Conservation (phyloP, 2,113 vertebrate species). For the Hippocampus mohnikei region DNA sequence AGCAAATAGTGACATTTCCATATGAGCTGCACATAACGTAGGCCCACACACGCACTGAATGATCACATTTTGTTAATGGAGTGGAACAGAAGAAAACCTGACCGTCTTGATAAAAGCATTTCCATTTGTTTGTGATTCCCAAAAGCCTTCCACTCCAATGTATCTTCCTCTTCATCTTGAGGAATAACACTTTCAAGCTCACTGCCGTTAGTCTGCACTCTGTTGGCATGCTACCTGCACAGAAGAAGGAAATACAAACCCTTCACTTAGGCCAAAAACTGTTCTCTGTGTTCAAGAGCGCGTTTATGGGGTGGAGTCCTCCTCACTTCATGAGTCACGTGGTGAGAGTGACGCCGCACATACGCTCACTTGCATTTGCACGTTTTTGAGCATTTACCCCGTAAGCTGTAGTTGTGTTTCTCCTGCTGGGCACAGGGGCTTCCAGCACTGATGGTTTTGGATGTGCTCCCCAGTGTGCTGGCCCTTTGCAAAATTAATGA, state of each 20-base stretch:
- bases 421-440: slow-evolving; percentile 63
- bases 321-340: slow-evolving; percentile 65
- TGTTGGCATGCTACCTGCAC: slow-evolving; percentile 36
- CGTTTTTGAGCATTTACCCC: slow-evolving; percentile 47
- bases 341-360: slow-evolving; percentile 38
- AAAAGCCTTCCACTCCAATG: slow-evolving; percentile 11
- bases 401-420: slow-evolving; percentile 65
- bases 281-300: slow-evolving; percentile 49
- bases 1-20: background rate
- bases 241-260: slow-evolving; percentile 47
- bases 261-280: slow-evolving; percentile 49
- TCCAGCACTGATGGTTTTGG: slow-evolving; percentile 57
- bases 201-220: slow-evolving; percentile 22
- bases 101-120: slow-evolving; percentile 22
- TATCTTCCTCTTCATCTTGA: slow-evolving; percentile 23
- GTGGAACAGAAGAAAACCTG: background rate
- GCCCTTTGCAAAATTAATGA: slow-evolving; percentile 71
- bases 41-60: background rate
- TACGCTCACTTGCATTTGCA: slow-evolving; percentile 45
- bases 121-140: slow-evolving; percentile 13
- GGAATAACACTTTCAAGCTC: slow-evolving; percentile 28
- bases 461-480: slow-evolving; percentile 58
- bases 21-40: background rate
- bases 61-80: background rate
- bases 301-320: slow-evolving; percentile 41